phyloP scores from a whole-genome alignment of 2,888 invertebrate species.

The Aplocera efformata region DNA sequence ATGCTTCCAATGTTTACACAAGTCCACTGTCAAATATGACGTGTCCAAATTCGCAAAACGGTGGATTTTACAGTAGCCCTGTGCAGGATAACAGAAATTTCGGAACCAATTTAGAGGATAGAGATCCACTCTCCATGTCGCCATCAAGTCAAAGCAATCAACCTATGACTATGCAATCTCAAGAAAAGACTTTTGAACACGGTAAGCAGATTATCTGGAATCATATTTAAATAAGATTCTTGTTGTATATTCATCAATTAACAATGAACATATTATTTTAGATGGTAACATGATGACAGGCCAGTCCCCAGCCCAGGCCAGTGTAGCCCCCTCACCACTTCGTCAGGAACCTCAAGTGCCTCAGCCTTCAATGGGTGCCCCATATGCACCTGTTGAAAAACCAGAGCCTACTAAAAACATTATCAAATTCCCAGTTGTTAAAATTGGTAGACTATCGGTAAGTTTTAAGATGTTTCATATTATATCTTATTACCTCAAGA shows the following conservation, averaged over 20 bases:
- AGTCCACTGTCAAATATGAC: constrained; percentile 60
- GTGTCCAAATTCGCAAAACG: constrained; percentile 68
- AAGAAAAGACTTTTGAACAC: constrained; percentile 67
- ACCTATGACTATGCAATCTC: constrained; percentile 58
- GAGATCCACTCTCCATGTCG: constrained; percentile 73
- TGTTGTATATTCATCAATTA: neutral
- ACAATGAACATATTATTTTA: neutral
- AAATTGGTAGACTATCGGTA: constrained; percentile 73
- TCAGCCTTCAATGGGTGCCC: constrained; percentile 71
- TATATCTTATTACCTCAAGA: too few relatives aligned
- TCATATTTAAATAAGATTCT: neutral
- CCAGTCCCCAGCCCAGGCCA: constrained; percentile 83
- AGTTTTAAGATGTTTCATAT: constrained; percentile 34
- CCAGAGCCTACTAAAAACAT: constrained; percentile 55
- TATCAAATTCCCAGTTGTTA: constrained; percentile 69
- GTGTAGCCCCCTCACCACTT: constrained; percentile 80
- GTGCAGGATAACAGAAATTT: constrained; percentile 64
- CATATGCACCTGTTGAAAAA: constrained; percentile 61
- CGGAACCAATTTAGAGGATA: constrained; percentile 65
- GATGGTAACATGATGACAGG: constrained; percentile 73
- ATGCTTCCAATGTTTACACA: constrained; percentile 63
- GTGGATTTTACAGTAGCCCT: constrained; percentile 71
- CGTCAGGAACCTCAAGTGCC: constrained; percentile 76
- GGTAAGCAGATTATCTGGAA: too few relatives aligned
- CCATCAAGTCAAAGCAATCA: constrained; percentile 61